Evolutionary conservation across 2,888 invertebrate genomes (phyloP), one percentile per base, ranked within the genome.

Genomic region (Emmelina monodactyla): DNA sequence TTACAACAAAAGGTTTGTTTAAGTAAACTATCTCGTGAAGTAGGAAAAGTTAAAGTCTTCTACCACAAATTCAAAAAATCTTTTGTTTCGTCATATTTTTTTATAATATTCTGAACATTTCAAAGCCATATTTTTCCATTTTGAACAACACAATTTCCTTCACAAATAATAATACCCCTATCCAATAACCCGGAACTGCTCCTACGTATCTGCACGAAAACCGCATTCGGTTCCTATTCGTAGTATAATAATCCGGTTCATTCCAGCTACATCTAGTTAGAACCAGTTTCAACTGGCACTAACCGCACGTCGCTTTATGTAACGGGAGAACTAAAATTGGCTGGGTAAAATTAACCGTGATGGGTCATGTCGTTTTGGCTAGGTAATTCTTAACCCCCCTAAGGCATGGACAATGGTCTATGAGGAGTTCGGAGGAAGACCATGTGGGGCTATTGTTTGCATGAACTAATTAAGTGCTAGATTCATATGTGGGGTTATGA

Each of bases 171-270:
- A 19, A 19, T 6, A 41, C 41, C 50, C 52, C 51, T 58, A 66
- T 69, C 66, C 9, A 5, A 19, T 6, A 5, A 19, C 19, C 9
- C 19, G 5, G 9, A 19, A 19, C 19, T 6, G 19, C n/a, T 19
- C 19, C 19, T 19, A 19, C 19, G 9, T 19, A 19, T 9, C 19
- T 19, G 62, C 62, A 59, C 55, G 61, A 58, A 68, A 70, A 73
- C 72, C 73, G 42, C 71, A 71, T 66, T 65, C 67, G 62, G 61
- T 57, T 67, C 56, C 64, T 58, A 69, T 64, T 58, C 57, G 58
- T 49, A 46, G 51, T 57, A 64, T 65, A 57, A 65, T 67, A 66
- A 64, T 65, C 64, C 60, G 56, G 59, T 53, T 58, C 58, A 62
- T 57, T 64, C 61, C 59, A 53, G 66, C n/a, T 62, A 62, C 58